Evolutionary conservation across 2,888 invertebrate species (phyloP), one percentile per base, ranked within the genome.

Genomic region (Orthosia gracilis): DNA sequence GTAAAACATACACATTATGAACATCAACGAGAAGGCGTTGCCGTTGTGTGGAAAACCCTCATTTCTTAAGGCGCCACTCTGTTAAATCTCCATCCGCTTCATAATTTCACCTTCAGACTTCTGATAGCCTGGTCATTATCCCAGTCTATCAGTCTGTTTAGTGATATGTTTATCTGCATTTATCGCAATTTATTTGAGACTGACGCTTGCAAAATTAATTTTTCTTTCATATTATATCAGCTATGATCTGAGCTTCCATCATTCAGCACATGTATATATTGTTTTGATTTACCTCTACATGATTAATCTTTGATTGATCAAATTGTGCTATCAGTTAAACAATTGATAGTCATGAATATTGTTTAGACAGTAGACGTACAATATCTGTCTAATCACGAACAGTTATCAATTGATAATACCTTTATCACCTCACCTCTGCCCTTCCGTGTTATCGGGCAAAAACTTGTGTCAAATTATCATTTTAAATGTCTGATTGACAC

Each of bases 1-100:
- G 26, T 55, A 55, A 76, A 76, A 68, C 15, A 70, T 65, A 80
- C 62, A 9, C 21, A 72, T 78, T 73, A 78, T 5, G 12, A 26
- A 21, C 54, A 52, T 49, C 12, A 58, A 57, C 21, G 1, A 21
- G 15, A 17, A 50, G 15, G n/a, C 47, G 13, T 21, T 49, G 11
- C 26, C 26, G 9, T 40, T 40, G 40, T 50, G 63, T 55, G 54
- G 64, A 65, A 61, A 58, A 58, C 13, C 23, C 47, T 65, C 2
- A n/a, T 65, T 45, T 54, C 11, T 62, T 68, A 65, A 80, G 63
- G 55, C 15, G 21, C 67, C 52, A 52, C 49, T 50, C 49, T 7
- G 3, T 31, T n/a, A 54, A 54, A 18, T 50, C 21, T 45, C 40
- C 0, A 45, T 31, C 1, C 31, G 21, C 1, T 45, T n/a, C n/a